phyloP scores from a whole-genome alignment of 64 coral and sea anemone genomes.

The Stichodactyla helianthus region DNA sequence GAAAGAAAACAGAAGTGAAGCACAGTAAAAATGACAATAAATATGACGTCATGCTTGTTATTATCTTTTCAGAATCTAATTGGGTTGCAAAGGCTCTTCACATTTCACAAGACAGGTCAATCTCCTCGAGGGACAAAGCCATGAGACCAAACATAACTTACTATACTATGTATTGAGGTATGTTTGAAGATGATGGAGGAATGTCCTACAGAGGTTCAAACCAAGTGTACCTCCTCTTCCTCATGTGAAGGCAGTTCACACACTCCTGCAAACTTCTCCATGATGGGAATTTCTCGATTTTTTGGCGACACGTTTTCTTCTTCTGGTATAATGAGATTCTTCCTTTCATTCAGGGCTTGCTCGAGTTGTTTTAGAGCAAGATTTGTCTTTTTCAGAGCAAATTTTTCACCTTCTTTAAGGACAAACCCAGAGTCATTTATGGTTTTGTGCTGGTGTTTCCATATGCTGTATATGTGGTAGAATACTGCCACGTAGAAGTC shows the following conservation, averaged over 20 bases:
- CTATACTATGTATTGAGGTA: not conserved
- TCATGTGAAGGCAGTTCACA: conserved; percentile 90
- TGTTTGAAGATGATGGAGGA: too few species aligned
- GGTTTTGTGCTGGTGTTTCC: conserved; percentile 97
- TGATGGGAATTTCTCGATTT: conserved; percentile 33
- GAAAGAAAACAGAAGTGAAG: too few species aligned
- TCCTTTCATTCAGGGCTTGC: conserved; percentile 49
- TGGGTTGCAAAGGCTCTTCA: not conserved
- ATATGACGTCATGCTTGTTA: not conserved
- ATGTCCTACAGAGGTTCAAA: conserved; percentile 11
- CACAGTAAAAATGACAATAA: not conserved
- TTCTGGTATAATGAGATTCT: conserved; percentile 53
- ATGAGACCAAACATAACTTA: not conserved
- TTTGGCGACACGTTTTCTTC: conserved; percentile 74
- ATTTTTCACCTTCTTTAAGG: conserved; percentile 89
- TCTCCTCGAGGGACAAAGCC: not conserved
- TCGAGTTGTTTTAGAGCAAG: conserved; percentile 57
- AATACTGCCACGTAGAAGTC: conserved; percentile 83
- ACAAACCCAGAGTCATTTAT: conserved; percentile 93
- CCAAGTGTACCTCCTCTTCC: conserved; percentile 94
- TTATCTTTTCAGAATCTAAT: not conserved
- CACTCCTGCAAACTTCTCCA: conserved; percentile 89
- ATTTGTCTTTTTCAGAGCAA: conserved; percentile 58
- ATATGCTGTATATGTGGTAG: conserved; percentile 72
- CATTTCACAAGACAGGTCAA: not conserved